Evolutionary conservation across 64 coral and sea anemone species (phyloP), one percentile per base, ranked within the genome.

Genomic region (Montipora capricornis): DNA sequence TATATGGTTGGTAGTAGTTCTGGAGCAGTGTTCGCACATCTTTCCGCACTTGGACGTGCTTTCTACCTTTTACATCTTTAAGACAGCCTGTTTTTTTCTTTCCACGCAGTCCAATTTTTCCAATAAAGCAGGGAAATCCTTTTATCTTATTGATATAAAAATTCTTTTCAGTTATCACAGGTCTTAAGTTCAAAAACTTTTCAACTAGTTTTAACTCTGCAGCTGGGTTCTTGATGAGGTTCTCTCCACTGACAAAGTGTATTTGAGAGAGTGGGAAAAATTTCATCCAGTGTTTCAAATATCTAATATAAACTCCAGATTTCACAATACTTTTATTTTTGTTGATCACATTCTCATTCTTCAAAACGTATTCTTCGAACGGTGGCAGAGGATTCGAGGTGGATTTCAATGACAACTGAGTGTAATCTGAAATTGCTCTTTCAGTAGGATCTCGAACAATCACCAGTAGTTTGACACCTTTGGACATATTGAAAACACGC

Each of bases 241-340:
- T 17, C 70, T 98, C 93, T 55, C 96, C 96, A 87, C 93, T 98
- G 24, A 95, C 96, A 89, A 98, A 88, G 84, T 95, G 93, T 73
- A 98, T 75, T 49, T 92, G 90, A 37, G 78, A 68, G 13, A 89
- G 52, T 22, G 93, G 77, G 20, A 98, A 98, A 76, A 80, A 98
- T 71, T 79, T 80, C 12, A 90, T 55, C 96, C 96, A 98, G 0
- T 66, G 66, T 6, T 81, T 79, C 9, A 98, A 58, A 48, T 95
- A 85, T 20, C 84, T 93, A 5, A 83, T 68, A 12, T 98, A 98
- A 64, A 94, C 57, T 58, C 93, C 96, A 74, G 47, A 77, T 75
- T 89, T 90, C 44, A 98, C 78, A 64, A 91, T 48, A 64, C 62
- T 60, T 13, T 69, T 87, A 7, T 83, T 29, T n/a, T 68, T 29